Conservation (phyloP, 2,888 invertebrate species). For the Piscicola geometra region DNA sequence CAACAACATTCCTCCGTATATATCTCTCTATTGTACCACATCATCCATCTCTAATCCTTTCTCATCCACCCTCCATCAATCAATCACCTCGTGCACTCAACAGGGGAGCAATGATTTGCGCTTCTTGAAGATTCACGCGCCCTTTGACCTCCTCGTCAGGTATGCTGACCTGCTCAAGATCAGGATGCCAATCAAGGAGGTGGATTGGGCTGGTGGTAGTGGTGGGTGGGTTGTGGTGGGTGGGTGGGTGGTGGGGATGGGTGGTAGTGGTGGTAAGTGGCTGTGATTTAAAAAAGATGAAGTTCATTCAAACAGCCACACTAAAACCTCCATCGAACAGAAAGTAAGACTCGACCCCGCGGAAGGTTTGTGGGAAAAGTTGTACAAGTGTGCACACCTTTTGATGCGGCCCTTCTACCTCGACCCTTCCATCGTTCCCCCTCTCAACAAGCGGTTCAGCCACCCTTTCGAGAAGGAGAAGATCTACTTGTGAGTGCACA, state of each 20-base stretch:
- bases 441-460: conserved; percentile 73
- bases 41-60: too few species aligned
- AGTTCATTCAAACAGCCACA: too few species aligned
- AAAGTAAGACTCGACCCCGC: conserved; percentile 2
- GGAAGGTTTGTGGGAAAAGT: conserved; percentile 40
- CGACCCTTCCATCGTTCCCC: conserved; percentile 70
- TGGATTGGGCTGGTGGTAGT: conserved; percentile 54
- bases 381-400: conserved; percentile 38
- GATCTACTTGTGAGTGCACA: conserved; percentile 76
- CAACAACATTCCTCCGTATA: too few species aligned
- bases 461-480: conserved; percentile 84
- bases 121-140: conserved; percentile 84
- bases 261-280: not conserved
- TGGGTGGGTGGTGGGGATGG: too few species aligned
- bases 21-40: too few species aligned
- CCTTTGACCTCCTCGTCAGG: conserved; percentile 72
- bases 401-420: conserved; percentile 66
- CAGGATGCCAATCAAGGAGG: conserved; percentile 87
- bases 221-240: too few species aligned
- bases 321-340: not conserved
- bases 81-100: conserved; percentile 43
- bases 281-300: not conserved
- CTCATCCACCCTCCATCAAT: not conserved
- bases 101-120: conserved; percentile 66
- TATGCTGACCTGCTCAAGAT: conserved; percentile 87